Evolutionary conservation across 2,888 invertebrate species (phyloP).

Genomic region (Perizoma affinitatum): DNA sequence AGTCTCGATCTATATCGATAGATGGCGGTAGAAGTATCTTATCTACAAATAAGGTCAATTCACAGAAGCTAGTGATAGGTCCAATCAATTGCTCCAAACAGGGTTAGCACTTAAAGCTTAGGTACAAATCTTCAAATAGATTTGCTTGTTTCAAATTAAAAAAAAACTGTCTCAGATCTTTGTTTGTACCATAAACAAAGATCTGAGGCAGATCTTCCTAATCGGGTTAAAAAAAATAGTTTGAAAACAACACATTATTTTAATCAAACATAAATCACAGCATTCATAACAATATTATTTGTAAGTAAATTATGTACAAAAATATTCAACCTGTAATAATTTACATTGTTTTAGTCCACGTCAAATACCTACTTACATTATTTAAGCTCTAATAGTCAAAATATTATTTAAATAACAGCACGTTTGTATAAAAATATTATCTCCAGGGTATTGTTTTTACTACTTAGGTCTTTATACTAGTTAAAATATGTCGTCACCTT

Average conservation of each 20-base stretch:
- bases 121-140: too few relatives aligned
- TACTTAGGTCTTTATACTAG: constrained; percentile 22
- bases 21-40: constrained; percentile 42
- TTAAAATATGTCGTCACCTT: constrained; percentile 56
- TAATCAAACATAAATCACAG: constrained; percentile 55
- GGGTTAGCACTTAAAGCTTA: too few relatives aligned
- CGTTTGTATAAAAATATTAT: constrained; percentile 13
- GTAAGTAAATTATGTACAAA: constrained; percentile 39
- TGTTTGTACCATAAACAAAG: too few relatives aligned
- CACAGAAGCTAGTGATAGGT: too few relatives aligned
- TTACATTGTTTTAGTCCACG: constrained; percentile 33
- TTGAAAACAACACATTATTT: constrained; percentile 58
- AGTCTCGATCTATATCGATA: constrained; percentile 23
- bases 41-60: neutral
- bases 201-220: too few relatives aligned
- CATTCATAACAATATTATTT: constrained; percentile 34
- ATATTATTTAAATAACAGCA: constrained; percentile 5
- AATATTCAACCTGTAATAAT: constrained; percentile 42
- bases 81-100: too few relatives aligned
- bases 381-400: constrained; percentile 23
- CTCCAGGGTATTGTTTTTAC: constrained; percentile 9
- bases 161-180: too few relatives aligned
- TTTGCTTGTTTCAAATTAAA: too few relatives aligned
- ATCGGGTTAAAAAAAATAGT: constrained; percentile 39
- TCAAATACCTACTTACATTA: constrained; percentile 17